phyloP scores from a whole-genome alignment of 2,113 vertebrate species.

The Pseudorasbora parva region DNA sequence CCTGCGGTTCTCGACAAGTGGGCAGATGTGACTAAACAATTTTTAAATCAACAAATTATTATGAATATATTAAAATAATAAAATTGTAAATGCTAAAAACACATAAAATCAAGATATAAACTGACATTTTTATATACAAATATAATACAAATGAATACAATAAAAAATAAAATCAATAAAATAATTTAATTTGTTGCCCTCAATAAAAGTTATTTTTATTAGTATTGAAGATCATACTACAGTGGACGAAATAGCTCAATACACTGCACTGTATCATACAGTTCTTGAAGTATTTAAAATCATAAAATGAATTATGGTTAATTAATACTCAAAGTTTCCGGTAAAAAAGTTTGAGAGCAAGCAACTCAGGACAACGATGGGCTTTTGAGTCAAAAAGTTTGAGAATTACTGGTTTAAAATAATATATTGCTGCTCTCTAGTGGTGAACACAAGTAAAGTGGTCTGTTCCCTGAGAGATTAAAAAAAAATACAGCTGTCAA shows the following conservation, averaged over 20 bases:
- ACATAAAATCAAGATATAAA: background rate
- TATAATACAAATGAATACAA: no score
- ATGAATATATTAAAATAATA: background rate
- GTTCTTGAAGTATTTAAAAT: background rate
- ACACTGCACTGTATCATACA: background rate
- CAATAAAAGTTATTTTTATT: background rate
- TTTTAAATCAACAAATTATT: no score
- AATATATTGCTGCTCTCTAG: slow-evolving; percentile 62
- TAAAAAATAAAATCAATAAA: no score
- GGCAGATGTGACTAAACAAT: background rate
- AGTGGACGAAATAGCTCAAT: no score
- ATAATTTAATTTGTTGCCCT: no score
- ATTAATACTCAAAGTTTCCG: background rate
- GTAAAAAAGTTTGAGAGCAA: background rate
- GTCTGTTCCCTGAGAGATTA: background rate
- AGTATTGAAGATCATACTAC: background rate
- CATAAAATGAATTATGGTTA: background rate
- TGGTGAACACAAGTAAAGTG: slow-evolving; percentile 45
- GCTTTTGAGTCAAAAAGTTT: background rate
- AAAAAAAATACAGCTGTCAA: background rate
- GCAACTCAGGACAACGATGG: background rate
- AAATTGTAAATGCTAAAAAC: background rate
- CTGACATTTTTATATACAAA: background rate
- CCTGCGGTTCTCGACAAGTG: background rate
- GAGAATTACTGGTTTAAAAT: background rate